phyloP scores from a whole-genome alignment of 2,113 vertebrate genomes.

The Tragelaphus strepsiceros region DNA sequence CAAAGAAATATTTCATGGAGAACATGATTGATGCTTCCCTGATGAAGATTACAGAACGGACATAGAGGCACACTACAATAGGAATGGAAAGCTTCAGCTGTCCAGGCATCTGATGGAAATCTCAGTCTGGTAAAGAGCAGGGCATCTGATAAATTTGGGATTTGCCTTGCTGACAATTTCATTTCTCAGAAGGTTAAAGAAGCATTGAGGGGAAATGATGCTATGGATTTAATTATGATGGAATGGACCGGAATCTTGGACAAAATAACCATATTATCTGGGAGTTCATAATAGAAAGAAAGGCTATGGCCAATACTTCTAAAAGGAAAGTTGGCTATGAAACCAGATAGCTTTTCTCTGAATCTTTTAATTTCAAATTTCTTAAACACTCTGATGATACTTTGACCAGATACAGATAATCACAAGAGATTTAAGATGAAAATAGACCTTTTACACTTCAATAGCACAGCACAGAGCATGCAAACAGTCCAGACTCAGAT shows the following conservation, averaged over 20 bases:
- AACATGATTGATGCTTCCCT: conserved; percentile 5
- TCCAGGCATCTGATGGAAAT: conserved; percentile 36
- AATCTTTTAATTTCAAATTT: conserved; percentile 44
- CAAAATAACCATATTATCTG: conserved; percentile 13
- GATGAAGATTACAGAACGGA: conserved; percentile 53
- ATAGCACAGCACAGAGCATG: background rate
- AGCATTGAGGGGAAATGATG: conserved; percentile 49
- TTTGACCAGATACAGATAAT: background rate
- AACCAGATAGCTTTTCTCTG: background rate
- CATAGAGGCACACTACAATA: background rate
- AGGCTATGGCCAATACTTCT: conserved; percentile 2
- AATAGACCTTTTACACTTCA: background rate
- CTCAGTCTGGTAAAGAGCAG: conserved; percentile 41
- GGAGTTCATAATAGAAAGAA: conserved; percentile 31
- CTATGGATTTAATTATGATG: conserved; percentile 48
- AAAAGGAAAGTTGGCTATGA: conserved; percentile 28
- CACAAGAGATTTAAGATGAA: background rate
- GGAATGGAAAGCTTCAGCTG: conserved; percentile 18
- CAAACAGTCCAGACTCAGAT: background rate
- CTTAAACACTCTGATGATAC: background rate
- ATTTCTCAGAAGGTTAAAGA: conserved; percentile 53
- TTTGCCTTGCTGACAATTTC: conserved; percentile 53
- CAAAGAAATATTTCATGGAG: conserved; percentile 9
- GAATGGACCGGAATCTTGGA: conserved; percentile 25
- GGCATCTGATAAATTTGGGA: conserved; percentile 39